A percentile compares a stretch with the other conserved stretches of the same genome.
phyloP scores from a whole-genome alignment of 2,888 invertebrate genomes.

The Ophion ellenae region DNA sequence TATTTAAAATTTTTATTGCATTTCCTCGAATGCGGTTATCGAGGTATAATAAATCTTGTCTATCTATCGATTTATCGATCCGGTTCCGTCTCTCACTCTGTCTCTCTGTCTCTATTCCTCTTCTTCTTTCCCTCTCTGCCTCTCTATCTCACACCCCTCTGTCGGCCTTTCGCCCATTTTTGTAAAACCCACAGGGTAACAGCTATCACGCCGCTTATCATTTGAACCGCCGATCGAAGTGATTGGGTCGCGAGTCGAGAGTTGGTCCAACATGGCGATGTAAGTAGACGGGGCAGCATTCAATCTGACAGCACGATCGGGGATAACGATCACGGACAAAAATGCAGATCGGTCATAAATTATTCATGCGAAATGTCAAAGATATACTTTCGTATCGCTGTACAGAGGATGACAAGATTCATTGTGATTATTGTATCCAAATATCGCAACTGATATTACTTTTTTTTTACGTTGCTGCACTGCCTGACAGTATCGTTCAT shows the following conservation, averaged over 20 bases:
- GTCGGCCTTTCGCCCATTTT: not conserved
- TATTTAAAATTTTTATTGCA: not conserved
- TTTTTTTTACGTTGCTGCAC: not conserved
- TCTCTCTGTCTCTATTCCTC: not conserved
- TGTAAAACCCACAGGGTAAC: conserved; percentile 4
- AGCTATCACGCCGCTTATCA: conserved; percentile 41
- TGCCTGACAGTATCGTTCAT: not conserved
- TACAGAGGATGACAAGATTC: no score
- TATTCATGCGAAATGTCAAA: not conserved
- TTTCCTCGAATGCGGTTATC: not conserved
- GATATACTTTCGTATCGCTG: not conserved
- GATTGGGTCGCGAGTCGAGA: conserved; percentile 6
- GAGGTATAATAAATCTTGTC: not conserved
- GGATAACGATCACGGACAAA: not conserved
- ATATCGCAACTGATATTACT: not conserved
- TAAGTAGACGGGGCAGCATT: not conserved
- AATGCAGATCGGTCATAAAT: not conserved
- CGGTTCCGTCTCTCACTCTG: not conserved
- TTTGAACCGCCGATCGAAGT: conserved; percentile 26
- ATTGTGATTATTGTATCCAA: not conserved
- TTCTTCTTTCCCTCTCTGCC: not conserved
- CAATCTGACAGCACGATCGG: not conserved
- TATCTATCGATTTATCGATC: not conserved
- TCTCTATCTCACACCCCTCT: not conserved
- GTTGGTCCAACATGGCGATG: not conserved